These are phyloP conservation scores for Rhynchotus rufescens DNA, from an alignment of 2,797 vertebrate genomes.

Conservation along the genomic window DNA sequence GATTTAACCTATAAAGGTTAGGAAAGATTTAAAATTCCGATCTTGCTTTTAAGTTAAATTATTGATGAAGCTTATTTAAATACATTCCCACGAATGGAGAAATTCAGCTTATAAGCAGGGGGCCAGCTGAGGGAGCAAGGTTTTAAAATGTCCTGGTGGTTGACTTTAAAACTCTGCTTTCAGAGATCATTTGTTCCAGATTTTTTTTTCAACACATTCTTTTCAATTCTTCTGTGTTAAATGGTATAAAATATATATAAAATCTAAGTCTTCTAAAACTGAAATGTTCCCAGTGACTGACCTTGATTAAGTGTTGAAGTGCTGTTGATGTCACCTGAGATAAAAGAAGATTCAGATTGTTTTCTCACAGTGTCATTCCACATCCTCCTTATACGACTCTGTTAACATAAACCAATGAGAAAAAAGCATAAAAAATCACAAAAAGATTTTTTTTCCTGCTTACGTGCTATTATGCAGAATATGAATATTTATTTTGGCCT, in stretches of 20 bases:
- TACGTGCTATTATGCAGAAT: background rate
- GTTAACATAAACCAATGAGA: slow-evolving; percentile 82
- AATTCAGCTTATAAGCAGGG: slow-evolving; percentile 78
- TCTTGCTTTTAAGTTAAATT: slow-evolving; percentile 87
- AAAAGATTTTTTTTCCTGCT: background rate
- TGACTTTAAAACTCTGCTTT: slow-evolving; percentile 57
- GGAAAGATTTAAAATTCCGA: slow-evolving; percentile 88
- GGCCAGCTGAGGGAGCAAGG: slow-evolving; percentile 67
- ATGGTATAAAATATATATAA: slow-evolving; percentile 57
- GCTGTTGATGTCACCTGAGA: slow-evolving; percentile 99
- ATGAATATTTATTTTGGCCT: slow-evolving; percentile 7
- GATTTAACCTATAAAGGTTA: slow-evolving; percentile 85
- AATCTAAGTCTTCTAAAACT: slow-evolving; percentile 69
- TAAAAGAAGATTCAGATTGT: slow-evolving; percentile 99
- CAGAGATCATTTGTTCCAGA: slow-evolving; percentile 45
- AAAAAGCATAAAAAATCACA: slow-evolving; percentile 25
- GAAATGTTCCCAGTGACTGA: slow-evolving; percentile 87
- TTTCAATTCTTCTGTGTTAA: slow-evolving; percentile 59
- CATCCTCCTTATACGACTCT: slow-evolving; percentile 99
- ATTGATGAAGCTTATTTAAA: slow-evolving; percentile 84
- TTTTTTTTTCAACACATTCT: slow-evolving; percentile 34
- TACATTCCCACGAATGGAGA: slow-evolving; percentile 78
- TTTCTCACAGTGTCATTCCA: slow-evolving; percentile 99
- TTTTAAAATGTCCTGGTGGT: slow-evolving; percentile 74
- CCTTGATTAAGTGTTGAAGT: slow-evolving; percentile 99